These are phyloP conservation scores for Chrosomus eos DNA, from an alignment of 2,797 vertebrate genomes.

Conservation along the genomic window DNA sequence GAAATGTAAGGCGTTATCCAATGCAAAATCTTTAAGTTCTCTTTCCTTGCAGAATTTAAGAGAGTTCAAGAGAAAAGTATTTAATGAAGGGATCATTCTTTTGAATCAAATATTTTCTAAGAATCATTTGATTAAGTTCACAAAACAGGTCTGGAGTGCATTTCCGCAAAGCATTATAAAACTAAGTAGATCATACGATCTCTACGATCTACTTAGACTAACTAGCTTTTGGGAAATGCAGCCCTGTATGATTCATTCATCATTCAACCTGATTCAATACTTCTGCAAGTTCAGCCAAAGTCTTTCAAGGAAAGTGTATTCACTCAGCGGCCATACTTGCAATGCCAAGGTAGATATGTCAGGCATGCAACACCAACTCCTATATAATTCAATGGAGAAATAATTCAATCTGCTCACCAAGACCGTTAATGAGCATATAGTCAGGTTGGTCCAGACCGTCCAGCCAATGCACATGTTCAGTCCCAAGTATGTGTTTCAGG, in stretches of 20 bases:
- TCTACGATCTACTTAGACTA: neutral
- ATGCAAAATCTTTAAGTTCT: neutral
- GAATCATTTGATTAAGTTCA: neutral
- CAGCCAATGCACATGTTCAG: neutral
- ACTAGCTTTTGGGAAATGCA: constrained; percentile 1
- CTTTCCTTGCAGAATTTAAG: neutral
- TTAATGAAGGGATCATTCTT: neutral
- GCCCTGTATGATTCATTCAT: neutral
- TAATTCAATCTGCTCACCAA: neutral
- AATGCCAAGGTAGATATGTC: neutral
- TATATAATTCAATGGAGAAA: neutral
- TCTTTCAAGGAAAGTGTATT: neutral
- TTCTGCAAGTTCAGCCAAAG: neutral
- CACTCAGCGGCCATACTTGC: neutral
- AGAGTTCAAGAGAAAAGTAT: neutral
- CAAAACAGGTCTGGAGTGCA: neutral
- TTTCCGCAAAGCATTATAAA: neutral
- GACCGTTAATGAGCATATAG: neutral
- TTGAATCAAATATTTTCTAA: neutral
- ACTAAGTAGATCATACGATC: neutral
- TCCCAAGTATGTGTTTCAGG: neutral
- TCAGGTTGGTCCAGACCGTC: neutral
- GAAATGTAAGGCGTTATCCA: neutral
- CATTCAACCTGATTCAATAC: neutral
- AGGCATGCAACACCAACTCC: constrained; percentile 1